Percentiles rank a stretch among this genome's conserved stretches.
These are phyloP conservation scores for Otus sunia DNA, from an alignment of 2,113 vertebrate genomes.

Conservation along the genomic window DNA sequence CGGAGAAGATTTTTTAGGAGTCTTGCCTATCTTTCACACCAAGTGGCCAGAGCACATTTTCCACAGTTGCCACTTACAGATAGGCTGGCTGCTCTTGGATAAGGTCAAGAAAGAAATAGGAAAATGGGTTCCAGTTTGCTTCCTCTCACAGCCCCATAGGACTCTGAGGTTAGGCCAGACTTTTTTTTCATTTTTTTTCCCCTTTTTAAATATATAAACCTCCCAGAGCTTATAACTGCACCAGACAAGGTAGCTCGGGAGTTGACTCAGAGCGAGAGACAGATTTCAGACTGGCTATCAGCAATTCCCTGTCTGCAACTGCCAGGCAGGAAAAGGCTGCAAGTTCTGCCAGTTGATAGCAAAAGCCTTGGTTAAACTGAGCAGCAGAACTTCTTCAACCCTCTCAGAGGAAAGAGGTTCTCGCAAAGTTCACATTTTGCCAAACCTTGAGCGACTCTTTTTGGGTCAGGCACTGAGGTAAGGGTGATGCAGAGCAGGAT, in stretches of 20 bases:
- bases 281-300: slow-evolving; percentile 43
- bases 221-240: neutral
- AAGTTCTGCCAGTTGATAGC: slow-evolving; percentile 54
- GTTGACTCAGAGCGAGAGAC: slow-evolving; percentile 15
- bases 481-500: neutral
- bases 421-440: neutral
- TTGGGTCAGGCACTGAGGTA: neutral
- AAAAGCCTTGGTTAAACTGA: neutral
- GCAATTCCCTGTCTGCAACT: slow-evolving; percentile 51
- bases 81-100: slow-evolving; percentile 73
- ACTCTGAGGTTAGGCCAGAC: slow-evolving; percentile 10
- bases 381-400: neutral
- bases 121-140: slow-evolving; percentile 72
- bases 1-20: slow-evolving; percentile 79
- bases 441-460: neutral
- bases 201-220: neutral
- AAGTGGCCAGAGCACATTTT: slow-evolving; percentile 83
- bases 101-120: slow-evolving; percentile 64
- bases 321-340: slow-evolving; percentile 65
- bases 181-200: neutral
- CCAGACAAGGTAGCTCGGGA: slow-evolving; percentile 42
- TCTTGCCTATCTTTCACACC: slow-evolving; percentile 83
- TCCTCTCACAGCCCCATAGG: slow-evolving; percentile 69
- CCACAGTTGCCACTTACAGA: slow-evolving; percentile 78
- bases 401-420: neutral